A percentile compares a stretch with the other conserved stretches of the same genome.
phyloP scores from a whole-genome alignment of 1,140 invertebrate genomes.

The Ditylenchus dipsaci region DNA sequence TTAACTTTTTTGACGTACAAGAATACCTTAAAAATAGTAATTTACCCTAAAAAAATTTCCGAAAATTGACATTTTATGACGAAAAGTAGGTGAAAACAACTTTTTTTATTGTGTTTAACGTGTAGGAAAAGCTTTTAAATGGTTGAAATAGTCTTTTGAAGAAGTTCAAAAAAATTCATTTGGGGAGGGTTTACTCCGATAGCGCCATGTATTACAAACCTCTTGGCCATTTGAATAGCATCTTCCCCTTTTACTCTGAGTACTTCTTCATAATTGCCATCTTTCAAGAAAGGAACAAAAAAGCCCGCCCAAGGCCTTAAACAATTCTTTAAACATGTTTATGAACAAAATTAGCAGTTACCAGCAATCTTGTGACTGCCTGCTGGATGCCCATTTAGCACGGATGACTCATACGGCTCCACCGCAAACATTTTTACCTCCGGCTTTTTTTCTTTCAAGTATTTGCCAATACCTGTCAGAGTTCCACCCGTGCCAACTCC shows the following conservation, averaged over 20 bases:
- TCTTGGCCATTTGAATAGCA: conserved; percentile 53
- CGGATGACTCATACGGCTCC: conserved; percentile 52
- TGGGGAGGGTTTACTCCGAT: too few relatives aligned
- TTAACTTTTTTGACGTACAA: too few relatives aligned
- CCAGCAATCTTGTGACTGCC: conserved; percentile 56
- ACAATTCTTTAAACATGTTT: not conserved
- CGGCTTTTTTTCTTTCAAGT: conserved; percentile 48
- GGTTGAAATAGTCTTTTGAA: too few relatives aligned
- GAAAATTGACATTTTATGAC: too few relatives aligned
- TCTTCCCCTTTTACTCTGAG: conserved; percentile 51
- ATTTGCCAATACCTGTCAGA: conserved; percentile 49
- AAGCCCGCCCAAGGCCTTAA: conserved; percentile 51
- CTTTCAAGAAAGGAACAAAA: conserved; percentile 45
- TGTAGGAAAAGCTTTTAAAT: too few relatives aligned
- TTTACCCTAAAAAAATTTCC: too few relatives aligned
- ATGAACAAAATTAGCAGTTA: not conserved
- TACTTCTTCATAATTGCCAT: conserved; percentile 30
- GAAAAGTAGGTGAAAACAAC: too few relatives aligned
- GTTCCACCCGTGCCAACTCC: conserved; percentile 55
- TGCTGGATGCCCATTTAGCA: conserved; percentile 39
- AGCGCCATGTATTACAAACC: too few relatives aligned
- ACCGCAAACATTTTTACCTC: conserved; percentile 47
- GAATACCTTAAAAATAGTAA: too few relatives aligned
- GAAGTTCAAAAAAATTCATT: too few relatives aligned
- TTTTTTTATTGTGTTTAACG: too few relatives aligned